Evolutionary conservation across 2,888 invertebrate species (phyloP), one percentile per base, ranked within the genome.

Genomic region (Eubasilissa splendida): DNA sequence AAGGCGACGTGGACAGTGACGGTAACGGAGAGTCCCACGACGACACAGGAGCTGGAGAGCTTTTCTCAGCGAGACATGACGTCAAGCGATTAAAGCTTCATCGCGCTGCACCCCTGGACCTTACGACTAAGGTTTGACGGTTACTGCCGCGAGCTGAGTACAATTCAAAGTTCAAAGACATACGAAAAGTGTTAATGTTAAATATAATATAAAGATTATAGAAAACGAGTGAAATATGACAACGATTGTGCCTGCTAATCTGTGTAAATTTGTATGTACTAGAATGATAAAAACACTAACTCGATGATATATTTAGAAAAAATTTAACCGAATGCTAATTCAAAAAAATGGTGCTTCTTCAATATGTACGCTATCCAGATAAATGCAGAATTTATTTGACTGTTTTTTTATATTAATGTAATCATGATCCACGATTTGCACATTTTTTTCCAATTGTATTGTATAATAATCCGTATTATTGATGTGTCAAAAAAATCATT

Each of bases 91-190:
- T 92, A 86, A 92, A 90, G 85, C 89, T 91, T 73, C 90, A 91
- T 84, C 85, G 88, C 84, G 87, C 88, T 2, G 87, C 88, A 31
- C 93, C 93, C 31, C 87, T 93, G 83, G 93, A 93, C 87, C 89
- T 94, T 85, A 94, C 94, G 83, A 94, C 94, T 85, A 94, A 93
- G 90, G 93, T 94, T 86, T 94, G 91, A 93, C 88, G 86, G 33
- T 60, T 54, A 54, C 42, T 60, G 4, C 59, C 53, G 83, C 81
- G 81, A 54, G 65, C 59, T 22, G 70, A 77, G 60, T 22, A 71
- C 68, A 60, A 68, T 70, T 59, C 74, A 71, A 54, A 70, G 76
- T 76, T 80, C 70, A 68, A 77, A 77, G 71, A 77, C 77, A 58
- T 59, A 71, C 11, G 56, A 73, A 60, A 73, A 52, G 33, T 31